Base-by-base conservation (phyloP, 1,140 invertebrate species). In the Eciton burchellii region DNA sequence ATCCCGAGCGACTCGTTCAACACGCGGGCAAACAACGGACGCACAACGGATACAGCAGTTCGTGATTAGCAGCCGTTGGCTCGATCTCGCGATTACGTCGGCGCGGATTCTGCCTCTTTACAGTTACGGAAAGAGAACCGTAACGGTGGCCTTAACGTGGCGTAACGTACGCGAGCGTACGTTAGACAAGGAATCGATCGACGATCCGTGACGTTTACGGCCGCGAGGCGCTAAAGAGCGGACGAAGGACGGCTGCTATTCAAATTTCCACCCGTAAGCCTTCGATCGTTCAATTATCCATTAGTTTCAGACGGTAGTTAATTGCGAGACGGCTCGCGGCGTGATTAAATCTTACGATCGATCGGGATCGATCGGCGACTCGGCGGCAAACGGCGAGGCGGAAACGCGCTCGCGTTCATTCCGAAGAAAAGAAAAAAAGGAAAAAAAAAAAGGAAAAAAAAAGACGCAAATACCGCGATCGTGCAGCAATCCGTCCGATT, bases 241-340 rank as follows among this genome's bases (percentile, higher is more conserved):
- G 24, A 43, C 81, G 82, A 83, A 83, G 82, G 73, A 79, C 82
- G 56, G 63, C 62, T 24, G 45, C 82, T 70, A 79, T 83, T 83
- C 68, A 83, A 83, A 83, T 79, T 83, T 79, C 41, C 52, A 79
- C 16, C 43, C 21, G 41, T 77, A 77, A 77, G 66, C 43, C 73
- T 66, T 79, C n/a, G 43, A 62, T 82, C 35, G 62, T 52, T 74
- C 68, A 21, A 74, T 82, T 21, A 45, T 76, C 26, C 41, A 21
- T 9, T 70, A 24, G 12, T 72, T 59, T 60, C 41, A 29, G 57
- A 45, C 47, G 59, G 72, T 54, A n/a, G 24, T 1, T 21, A n/a
- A 59, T 47, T 47, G 9, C n/a, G 72, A 76, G 63, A 63, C 24
- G 35, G 21, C n/a, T 16, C n/a, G 6, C 19, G 5, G 16, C 43